These are phyloP conservation scores for Tragelaphus eurycerus DNA, from an alignment of 2,797 vertebrate genomes.

Conservation along the genomic window DNA sequence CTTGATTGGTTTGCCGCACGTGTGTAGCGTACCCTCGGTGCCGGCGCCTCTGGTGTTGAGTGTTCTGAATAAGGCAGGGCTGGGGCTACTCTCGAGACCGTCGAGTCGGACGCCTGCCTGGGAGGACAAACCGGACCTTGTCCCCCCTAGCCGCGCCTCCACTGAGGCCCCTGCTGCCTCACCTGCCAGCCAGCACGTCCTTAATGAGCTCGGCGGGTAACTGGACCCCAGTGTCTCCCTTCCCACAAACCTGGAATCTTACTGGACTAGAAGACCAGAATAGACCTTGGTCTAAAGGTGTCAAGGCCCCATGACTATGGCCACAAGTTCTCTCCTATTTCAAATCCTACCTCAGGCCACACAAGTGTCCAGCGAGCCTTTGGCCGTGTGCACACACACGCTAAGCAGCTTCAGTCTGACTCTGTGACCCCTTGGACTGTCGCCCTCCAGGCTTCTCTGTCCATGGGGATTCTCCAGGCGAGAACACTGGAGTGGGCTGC, in stretches of 20 bases:
- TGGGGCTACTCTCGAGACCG: accelerated
- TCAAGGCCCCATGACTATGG: accelerated
- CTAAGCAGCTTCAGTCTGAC: neutral
- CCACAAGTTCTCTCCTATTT: accelerated
- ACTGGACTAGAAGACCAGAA: accelerated
- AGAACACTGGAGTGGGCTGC: neutral
- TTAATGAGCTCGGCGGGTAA: neutral
- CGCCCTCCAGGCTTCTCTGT: neutral
- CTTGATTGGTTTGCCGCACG: accelerated
- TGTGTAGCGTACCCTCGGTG: accelerated
- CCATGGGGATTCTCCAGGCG: neutral
- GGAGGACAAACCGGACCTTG: accelerated
- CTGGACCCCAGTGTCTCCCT: accelerated
- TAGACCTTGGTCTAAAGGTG: accelerated
- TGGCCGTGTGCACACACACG: neutral
- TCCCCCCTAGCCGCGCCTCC: neutral
- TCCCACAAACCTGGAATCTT: neutral
- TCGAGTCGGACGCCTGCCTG: accelerated
- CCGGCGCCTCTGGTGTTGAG: neutral
- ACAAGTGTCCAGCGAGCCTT: accelerated
- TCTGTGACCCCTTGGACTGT: neutral
- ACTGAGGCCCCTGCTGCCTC: accelerated
- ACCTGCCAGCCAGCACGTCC: too few species aligned
- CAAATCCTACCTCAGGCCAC: accelerated
- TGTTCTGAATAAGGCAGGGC: neutral